Evolutionary conservation across 2,113 vertebrate species (phyloP).

Genomic region (Hypanus sabinus): DNA sequence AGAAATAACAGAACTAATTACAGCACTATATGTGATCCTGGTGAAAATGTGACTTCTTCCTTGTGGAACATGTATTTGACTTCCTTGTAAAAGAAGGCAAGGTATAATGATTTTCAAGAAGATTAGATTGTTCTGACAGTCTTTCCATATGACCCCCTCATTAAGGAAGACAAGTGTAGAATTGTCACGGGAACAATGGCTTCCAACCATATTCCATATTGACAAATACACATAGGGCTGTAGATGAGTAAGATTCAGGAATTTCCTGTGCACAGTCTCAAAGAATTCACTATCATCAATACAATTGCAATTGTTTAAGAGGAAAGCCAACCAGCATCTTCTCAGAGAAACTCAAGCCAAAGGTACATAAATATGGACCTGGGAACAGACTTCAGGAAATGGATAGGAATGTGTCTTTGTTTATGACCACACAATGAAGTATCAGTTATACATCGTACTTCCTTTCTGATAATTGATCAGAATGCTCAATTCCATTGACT

Average conservation of each 20-base stretch:
- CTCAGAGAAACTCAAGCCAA: background rate
- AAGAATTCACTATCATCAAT: background rate
- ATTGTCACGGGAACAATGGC: background rate
- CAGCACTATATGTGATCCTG: background rate
- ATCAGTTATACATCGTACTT: too few relatives aligned
- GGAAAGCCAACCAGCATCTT: background rate
- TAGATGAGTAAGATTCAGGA: background rate
- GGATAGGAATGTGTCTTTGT: too few relatives aligned
- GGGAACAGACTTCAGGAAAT: too few relatives aligned
- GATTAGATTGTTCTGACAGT: background rate
- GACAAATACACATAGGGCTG: background rate
- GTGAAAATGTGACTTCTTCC: background rate
- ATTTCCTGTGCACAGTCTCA: background rate
- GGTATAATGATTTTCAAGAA: background rate
- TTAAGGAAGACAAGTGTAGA: background rate
- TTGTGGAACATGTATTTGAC: background rate
- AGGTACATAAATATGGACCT: background rate
- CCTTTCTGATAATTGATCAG: too few relatives aligned
- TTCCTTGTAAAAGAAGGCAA: background rate
- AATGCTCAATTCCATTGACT: too few relatives aligned
- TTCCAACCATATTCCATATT: background rate
- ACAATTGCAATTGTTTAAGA: background rate
- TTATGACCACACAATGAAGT: too few relatives aligned
- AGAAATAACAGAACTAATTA: background rate
- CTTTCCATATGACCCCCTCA: background rate